Percentiles rank a stretch among this genome's conserved stretches.
phyloP scores from a whole-genome alignment of 2,888 invertebrate genomes.

The Papilio demoleus region DNA sequence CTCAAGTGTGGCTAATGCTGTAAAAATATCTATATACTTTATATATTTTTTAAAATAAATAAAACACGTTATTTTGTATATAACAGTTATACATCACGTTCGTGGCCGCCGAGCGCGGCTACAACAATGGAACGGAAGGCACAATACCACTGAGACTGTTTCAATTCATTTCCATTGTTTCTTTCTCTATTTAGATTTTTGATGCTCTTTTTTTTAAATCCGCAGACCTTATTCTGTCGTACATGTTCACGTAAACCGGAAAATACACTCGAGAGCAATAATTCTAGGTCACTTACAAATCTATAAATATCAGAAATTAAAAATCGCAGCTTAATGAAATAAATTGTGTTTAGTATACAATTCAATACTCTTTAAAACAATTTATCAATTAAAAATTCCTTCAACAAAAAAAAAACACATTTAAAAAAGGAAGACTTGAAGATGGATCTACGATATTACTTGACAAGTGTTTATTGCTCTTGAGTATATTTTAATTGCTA shows the following conservation, averaged over 20 bases:
- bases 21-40: too few species aligned
- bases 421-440: too few species aligned
- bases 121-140: conserved; percentile 7
- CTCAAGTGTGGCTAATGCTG: too few species aligned
- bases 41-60: too few species aligned
- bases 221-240: conserved; percentile 16
- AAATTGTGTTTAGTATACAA: too few species aligned
- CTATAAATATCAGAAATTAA: not conserved
- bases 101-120: not conserved
- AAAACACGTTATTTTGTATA: not conserved
- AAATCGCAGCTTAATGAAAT: too few species aligned
- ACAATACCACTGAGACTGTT: conserved; percentile 23
- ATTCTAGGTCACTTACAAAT: not conserved
- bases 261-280: not conserved
- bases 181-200: conserved; percentile 27
- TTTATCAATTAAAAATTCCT: too few species aligned
- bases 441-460: too few species aligned
- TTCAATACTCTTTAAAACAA: too few species aligned
- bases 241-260: conserved; percentile 1
- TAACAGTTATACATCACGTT: not conserved
- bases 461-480: too few species aligned
- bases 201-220: conserved; percentile 14
- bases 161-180: conserved; percentile 26
- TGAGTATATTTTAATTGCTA: too few species aligned
- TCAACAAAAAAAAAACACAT: too few species aligned